phyloP scores from a whole-genome alignment of 2,113 vertebrate species.

The Sitta europaea region DNA sequence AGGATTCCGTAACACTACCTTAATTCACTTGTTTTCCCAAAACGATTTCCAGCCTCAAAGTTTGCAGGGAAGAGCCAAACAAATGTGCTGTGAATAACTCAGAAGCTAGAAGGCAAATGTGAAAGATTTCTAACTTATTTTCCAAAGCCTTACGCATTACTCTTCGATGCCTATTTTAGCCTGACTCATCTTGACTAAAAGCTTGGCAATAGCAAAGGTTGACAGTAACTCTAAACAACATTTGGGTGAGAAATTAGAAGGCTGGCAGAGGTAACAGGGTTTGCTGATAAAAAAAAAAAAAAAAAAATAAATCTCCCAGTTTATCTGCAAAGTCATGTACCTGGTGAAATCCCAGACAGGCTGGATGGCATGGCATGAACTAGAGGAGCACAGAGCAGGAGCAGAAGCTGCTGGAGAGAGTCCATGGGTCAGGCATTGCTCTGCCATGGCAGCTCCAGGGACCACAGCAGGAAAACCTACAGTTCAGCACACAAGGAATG shows the following conservation, averaged over 20 bases:
- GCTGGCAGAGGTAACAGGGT: slow-evolving; percentile 7
- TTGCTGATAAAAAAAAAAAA: slow-evolving; percentile 11
- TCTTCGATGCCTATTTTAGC: slow-evolving; percentile 27
- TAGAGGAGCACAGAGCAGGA: not conserved
- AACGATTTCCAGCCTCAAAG: not conserved
- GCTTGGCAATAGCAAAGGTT: slow-evolving; percentile 46
- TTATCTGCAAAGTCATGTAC: not conserved
- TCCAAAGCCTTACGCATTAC: not conserved
- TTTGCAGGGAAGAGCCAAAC: not conserved
- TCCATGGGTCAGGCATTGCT: rapidly evolving
- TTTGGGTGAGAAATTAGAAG: slow-evolving; percentile 10
- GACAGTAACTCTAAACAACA: slow-evolving; percentile 12
- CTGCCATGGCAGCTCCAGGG: not conserved
- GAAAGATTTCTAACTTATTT: slow-evolving; percentile 41
- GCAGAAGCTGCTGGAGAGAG: not conserved
- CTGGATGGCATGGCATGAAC: not conserved
- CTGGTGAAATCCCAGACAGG: not conserved
- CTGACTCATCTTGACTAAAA: slow-evolving; percentile 48
- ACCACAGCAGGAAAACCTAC: not conserved
- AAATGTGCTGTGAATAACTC: slow-evolving; percentile 46
- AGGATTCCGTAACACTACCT: not conserved
- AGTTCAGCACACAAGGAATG: not conserved
- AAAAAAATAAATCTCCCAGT: not conserved
- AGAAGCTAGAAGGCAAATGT: slow-evolving; percentile 46
- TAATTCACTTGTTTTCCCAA: not conserved